phyloP scores from a whole-genome alignment of 92 coral and sea anemone genomes.

The Palythoa grandis region DNA sequence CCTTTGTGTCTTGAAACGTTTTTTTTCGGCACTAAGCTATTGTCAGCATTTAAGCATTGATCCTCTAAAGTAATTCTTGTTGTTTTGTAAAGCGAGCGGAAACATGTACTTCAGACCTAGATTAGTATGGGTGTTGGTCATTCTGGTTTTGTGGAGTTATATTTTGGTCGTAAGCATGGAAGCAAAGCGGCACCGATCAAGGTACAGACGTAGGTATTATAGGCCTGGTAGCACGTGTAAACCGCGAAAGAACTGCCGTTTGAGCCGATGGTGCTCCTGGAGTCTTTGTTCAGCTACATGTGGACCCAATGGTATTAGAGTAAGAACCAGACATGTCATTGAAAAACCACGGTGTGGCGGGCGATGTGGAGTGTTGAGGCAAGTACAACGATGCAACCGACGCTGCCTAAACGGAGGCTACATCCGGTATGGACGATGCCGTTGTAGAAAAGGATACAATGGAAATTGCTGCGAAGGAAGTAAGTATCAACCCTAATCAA shows the following conservation, averaged over 20 bases:
- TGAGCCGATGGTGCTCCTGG: conserved; percentile 31
- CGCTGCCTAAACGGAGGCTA: conserved; percentile 30
- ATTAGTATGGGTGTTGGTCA: background rate
- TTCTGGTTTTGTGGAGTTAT: background rate
- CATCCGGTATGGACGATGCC: conserved; percentile 23
- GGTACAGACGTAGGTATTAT: background rate
- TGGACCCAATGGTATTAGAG: background rate
- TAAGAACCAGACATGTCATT: conserved; percentile 33
- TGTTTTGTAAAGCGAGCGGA: too few species aligned
- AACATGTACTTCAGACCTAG: conserved; percentile 12
- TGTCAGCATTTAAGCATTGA: background rate
- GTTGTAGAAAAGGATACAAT: conserved; percentile 15
- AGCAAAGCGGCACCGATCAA: background rate
- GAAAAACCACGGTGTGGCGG: conserved; percentile 29
- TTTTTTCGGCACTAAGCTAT: background rate
- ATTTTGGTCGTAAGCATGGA: background rate
- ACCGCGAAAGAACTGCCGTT: conserved; percentile 25
- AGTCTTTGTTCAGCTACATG: conserved; percentile 29
- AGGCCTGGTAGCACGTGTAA: background rate
- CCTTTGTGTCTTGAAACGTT: background rate
- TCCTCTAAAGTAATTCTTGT: background rate
- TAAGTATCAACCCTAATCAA: background rate
- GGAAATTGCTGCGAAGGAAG: conserved; percentile 43
- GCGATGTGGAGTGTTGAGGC: conserved; percentile 18
- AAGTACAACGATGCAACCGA: conserved; percentile 17